Percentiles rank a stretch among this genome's conserved stretches.
phyloP scores from a whole-genome alignment of 2,888 invertebrate species.

The Coleophora deauratella region DNA sequence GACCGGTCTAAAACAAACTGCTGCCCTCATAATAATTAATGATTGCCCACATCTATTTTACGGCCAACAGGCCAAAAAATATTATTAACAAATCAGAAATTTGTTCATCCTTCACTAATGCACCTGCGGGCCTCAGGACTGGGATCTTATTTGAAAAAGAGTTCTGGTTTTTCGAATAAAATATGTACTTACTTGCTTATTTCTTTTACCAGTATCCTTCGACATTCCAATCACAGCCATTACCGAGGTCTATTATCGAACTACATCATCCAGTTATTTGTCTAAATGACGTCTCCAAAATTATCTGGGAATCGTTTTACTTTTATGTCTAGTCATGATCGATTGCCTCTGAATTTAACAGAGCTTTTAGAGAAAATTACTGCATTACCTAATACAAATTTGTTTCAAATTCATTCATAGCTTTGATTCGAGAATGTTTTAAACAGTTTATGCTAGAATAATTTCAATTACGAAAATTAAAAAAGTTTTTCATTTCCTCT shows the following conservation, averaged over 20 bases:
- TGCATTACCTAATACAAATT: too few relatives aligned
- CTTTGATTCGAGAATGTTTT: too few relatives aligned
- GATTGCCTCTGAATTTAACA: slow-evolving; percentile 1
- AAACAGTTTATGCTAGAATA: too few relatives aligned
- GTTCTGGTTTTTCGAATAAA: slow-evolving; percentile 3
- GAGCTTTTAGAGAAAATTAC: too few relatives aligned
- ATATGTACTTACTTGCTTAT: slow-evolving; percentile 15
- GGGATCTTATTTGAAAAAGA: slow-evolving; percentile 9
- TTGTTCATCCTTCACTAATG: slow-evolving; percentile 28
- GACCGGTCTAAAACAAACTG: slow-evolving; percentile 67
- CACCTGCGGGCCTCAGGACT: slow-evolving; percentile 38
- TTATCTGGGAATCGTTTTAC: background rate
- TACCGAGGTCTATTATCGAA: slow-evolving; percentile 8
- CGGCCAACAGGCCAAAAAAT: slow-evolving; percentile 55
- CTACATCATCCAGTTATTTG: too few relatives aligned
- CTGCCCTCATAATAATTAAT: slow-evolving; percentile 58
- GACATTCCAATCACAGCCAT: background rate
- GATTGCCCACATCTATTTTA: slow-evolving; percentile 64
- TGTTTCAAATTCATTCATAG: too few relatives aligned
- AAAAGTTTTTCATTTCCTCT: too few relatives aligned
- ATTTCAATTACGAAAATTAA: too few relatives aligned
- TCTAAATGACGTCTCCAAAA: too few relatives aligned
- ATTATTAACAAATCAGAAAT: slow-evolving; percentile 55
- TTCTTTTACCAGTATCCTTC: slow-evolving; percentile 7
- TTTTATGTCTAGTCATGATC: too few relatives aligned